phyloP scores from a whole-genome alignment of 2,113 vertebrate genomes.

The Centrocercus urophasianus region DNA sequence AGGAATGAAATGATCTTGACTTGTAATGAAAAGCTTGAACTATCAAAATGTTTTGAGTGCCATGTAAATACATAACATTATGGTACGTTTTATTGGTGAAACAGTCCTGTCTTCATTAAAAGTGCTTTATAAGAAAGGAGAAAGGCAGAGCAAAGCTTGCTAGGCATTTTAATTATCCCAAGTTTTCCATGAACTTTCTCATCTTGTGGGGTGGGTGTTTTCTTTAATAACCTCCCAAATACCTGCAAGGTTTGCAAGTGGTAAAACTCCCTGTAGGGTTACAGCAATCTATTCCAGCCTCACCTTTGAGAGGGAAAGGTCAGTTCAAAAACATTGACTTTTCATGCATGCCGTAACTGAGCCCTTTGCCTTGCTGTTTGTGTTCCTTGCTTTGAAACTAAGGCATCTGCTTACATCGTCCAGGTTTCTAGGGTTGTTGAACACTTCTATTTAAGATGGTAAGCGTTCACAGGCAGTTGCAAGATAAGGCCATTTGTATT shows the following conservation, averaged over 20 bases:
- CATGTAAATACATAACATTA: background rate
- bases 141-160: background rate
- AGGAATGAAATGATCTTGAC: background rate
- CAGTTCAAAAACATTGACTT: slow-evolving; percentile 55
- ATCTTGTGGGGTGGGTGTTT: slow-evolving; percentile 73
- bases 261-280: slow-evolving; percentile 65
- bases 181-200: slow-evolving; percentile 71
- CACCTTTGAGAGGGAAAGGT: slow-evolving; percentile 76
- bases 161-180: slow-evolving; percentile 69
- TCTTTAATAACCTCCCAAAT: slow-evolving; percentile 77
- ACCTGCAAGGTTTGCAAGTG: slow-evolving; percentile 69
- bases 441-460: background rate
- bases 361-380: background rate
- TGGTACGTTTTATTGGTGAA: background rate
- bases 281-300: slow-evolving; percentile 66
- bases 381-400: background rate
- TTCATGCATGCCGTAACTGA: slow-evolving; percentile 33
- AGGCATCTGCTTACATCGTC: background rate
- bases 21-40: background rate
- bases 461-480: background rate
- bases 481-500: background rate
- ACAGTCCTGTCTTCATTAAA: slow-evolving; percentile 40
- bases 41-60: background rate
- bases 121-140: background rate
- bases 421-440: background rate